A percentile compares a stretch with the other conserved stretches of the same genome.
These are phyloP conservation scores for Maconellicoccus hirsutus DNA, from an alignment of 1,140 invertebrate genomes.

Conservation along the genomic window DNA sequence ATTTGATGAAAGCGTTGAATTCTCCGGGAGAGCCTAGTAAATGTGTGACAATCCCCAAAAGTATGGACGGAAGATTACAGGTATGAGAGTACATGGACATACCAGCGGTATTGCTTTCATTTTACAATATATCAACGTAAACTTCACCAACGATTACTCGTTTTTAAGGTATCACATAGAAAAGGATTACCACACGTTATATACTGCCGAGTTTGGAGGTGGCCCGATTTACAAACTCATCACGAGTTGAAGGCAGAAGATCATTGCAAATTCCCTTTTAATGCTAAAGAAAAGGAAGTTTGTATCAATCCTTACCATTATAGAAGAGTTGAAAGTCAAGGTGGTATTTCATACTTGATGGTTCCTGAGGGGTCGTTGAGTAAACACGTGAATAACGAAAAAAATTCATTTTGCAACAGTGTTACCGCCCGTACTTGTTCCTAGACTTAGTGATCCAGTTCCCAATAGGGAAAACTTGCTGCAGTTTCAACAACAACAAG, in stretches of 20 bases:
- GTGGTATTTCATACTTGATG: slow-evolving; percentile 29
- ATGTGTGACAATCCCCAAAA: slow-evolving; percentile 95
- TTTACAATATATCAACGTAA: too few species aligned
- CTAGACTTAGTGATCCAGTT: slow-evolving; percentile 86
- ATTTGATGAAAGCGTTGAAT: slow-evolving; percentile 84
- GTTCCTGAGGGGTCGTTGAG: too few species aligned
- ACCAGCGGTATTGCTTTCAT: too few species aligned
- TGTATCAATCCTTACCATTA: slow-evolving; percentile 99
- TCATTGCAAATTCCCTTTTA: slow-evolving; percentile 86
- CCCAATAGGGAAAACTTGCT: slow-evolving; percentile 74
- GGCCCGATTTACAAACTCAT: slow-evolving; percentile 94
- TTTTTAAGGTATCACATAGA: slow-evolving; percentile 69
- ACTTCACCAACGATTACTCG: background rate
- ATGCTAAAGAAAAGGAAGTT: slow-evolving; percentile 90
- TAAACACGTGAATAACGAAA: too few species aligned
- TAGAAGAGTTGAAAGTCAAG: slow-evolving; percentile 80
- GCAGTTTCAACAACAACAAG: slow-evolving; percentile 67
- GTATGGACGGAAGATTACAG: slow-evolving; percentile 85
- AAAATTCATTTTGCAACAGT: slow-evolving; percentile 46
- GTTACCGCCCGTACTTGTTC: slow-evolving; percentile 85
- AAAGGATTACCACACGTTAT: slow-evolving; percentile 96
- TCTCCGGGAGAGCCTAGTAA: slow-evolving; percentile 87
- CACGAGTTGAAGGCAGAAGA: slow-evolving; percentile 91
- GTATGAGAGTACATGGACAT: slow-evolving; percentile 41
- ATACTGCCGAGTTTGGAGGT: slow-evolving; percentile 94